These are phyloP conservation scores for Tenthredo scrophulariae DNA, from an alignment of 2,888 invertebrate species.

Conservation along the genomic window DNA sequence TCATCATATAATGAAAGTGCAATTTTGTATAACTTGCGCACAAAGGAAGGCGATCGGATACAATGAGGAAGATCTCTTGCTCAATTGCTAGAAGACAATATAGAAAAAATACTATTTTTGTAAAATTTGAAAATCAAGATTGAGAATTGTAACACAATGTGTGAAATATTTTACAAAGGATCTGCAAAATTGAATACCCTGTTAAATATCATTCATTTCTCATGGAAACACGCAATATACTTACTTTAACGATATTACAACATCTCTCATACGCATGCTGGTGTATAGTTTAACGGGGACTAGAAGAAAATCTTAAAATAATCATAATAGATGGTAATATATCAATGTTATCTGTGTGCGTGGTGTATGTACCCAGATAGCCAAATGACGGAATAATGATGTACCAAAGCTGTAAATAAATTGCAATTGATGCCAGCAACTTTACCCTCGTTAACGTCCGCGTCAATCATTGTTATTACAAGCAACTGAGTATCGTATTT, in stretches of 20 bases:
- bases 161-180: not conserved
- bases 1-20: not conserved
- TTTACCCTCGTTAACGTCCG: not conserved
- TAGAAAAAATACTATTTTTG: not conserved
- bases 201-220: not conserved
- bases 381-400: not conserved
- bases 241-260: not conserved
- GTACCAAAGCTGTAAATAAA: not conserved
- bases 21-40: not conserved
- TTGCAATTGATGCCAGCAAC: not conserved
- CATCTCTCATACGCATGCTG: conserved; percentile 20
- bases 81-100: not conserved
- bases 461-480: not conserved
- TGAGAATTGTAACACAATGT: not conserved
- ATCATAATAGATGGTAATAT: conserved; percentile 11
- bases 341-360: not conserved
- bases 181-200: not conserved
- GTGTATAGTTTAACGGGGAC: conserved; percentile 19
- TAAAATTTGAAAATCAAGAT: not conserved
- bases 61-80: not conserved
- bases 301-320: not conserved
- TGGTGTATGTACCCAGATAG: no score
- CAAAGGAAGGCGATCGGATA: not conserved
- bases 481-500: not conserved
- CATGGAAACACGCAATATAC: not conserved